Conservation (phyloP, 2,797 vertebrate genomes). For the Nyctibius grandis region DNA sequence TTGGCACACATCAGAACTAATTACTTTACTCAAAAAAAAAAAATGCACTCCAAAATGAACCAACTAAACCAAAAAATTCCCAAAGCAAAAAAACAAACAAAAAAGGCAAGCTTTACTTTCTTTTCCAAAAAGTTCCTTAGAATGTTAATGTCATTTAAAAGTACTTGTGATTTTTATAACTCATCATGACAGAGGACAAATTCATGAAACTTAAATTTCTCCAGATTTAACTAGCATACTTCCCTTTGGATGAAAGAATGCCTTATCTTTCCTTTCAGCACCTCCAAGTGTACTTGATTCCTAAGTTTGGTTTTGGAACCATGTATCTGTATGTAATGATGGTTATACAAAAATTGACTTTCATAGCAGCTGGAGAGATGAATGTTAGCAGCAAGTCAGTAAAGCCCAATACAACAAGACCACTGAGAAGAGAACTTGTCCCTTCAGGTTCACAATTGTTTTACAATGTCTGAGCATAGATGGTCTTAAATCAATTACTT, state of each 20-base stretch:
- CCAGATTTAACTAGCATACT: background rate
- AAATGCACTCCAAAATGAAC: fast-evolving
- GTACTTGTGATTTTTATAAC: background rate
- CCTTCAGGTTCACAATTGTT: background rate
- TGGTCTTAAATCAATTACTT: background rate
- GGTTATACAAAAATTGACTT: background rate
- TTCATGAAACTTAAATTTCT: background rate
- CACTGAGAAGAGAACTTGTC: background rate
- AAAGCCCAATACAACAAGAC: background rate
- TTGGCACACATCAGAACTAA: background rate
- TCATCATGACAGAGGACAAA: background rate
- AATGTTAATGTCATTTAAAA: background rate
- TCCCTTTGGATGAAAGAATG: background rate
- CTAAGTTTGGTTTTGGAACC: background rate
- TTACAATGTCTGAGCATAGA: background rate
- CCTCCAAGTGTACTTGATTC: background rate
- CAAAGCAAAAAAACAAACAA: background rate
- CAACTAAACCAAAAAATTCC: background rate
- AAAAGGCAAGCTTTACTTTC: background rate
- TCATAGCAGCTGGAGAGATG: background rate
- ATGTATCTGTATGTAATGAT: background rate
- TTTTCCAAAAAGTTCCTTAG: background rate
- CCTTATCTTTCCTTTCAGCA: background rate
- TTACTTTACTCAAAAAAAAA: background rate
- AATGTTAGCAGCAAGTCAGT: background rate